phyloP scores from a whole-genome alignment of 2,888 invertebrate species.

The Polyploca ridens region DNA sequence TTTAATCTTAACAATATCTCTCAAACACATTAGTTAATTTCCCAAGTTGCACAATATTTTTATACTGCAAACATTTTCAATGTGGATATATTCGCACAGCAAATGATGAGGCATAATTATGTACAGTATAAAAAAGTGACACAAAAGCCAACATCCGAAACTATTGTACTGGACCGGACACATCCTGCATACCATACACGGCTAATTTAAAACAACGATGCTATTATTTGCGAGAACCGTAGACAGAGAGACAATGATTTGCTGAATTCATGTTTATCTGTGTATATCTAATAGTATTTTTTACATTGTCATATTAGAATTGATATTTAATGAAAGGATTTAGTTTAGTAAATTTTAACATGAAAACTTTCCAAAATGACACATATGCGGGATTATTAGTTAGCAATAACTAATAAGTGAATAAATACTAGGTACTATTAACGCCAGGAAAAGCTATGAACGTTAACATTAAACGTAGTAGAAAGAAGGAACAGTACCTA shows the following conservation, averaged over 20 bases:
- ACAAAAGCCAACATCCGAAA: conserved; percentile 16
- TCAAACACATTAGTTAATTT: too few species aligned
- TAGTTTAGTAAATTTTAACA: background rate
- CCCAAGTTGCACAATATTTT: background rate
- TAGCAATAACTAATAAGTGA: too few species aligned
- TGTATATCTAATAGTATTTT: background rate
- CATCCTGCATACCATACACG: conserved; percentile 24
- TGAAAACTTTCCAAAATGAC: background rate
- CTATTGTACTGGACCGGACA: conserved; percentile 25
- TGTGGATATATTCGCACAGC: conserved; percentile 8
- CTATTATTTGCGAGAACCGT: conserved; percentile 13
- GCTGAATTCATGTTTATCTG: conserved; percentile 12
- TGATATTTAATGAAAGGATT: background rate
- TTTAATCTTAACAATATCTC: too few species aligned
- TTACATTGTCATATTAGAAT: background rate
- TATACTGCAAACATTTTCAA: background rate
- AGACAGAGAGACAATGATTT: conserved; percentile 10
- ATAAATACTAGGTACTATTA: too few species aligned
- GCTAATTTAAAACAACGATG: conserved; percentile 26
- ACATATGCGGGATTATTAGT: background rate
- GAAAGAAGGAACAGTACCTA: background rate
- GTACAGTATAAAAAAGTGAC: background rate
- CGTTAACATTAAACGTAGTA: too few species aligned
- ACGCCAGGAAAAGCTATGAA: too few species aligned
- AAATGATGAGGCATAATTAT: conserved; percentile 5